Percentiles rank a stretch among this genome's conserved stretches.
Evolutionary conservation across 2,888 invertebrate species (phyloP).

Genomic region (Temnothorax ravouxi): DNA sequence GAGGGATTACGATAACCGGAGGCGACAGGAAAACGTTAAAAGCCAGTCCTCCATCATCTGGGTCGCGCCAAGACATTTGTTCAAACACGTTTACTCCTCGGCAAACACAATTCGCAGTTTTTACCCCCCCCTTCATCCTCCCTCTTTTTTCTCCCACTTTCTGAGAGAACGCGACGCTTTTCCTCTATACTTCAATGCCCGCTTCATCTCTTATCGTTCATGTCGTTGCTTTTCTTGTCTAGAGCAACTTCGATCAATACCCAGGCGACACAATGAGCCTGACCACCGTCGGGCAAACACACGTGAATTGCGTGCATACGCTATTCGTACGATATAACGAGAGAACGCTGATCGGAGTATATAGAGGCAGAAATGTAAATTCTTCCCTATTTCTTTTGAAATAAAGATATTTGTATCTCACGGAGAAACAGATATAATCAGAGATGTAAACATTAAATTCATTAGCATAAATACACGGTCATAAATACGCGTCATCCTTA

Average conservation of each 20-base stretch:
- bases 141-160: not conserved
- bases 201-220: conserved; percentile 34
- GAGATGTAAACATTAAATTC: not conserved
- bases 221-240: conserved; percentile 40
- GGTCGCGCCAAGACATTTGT: conserved; percentile 21
- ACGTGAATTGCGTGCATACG: conserved; percentile 6
- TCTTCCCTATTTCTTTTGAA: not conserved
- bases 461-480: not conserved
- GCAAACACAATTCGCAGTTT: conserved; percentile 23
- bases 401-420: not conserved
- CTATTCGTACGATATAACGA: not conserved
- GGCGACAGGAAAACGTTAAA: not conserved
- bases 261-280: conserved; percentile 49
- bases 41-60: conserved; percentile 5
- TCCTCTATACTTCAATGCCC: conserved; percentile 10
- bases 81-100: conserved; percentile 31
- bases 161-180: not conserved
- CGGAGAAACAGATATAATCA: not conserved
- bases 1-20: too few relatives aligned
- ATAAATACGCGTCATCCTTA: not conserved
- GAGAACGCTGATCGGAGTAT: not conserved
- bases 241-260: conserved; percentile 49
- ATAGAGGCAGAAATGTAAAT: not conserved
- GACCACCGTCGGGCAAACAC: conserved; percentile 40
- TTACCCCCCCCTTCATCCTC: not conserved